Evolutionary conservation across 2,113 vertebrate genomes (phyloP), one percentile per base, ranked within the genome.

Genomic region (Eulacestoma nigropectus): DNA sequence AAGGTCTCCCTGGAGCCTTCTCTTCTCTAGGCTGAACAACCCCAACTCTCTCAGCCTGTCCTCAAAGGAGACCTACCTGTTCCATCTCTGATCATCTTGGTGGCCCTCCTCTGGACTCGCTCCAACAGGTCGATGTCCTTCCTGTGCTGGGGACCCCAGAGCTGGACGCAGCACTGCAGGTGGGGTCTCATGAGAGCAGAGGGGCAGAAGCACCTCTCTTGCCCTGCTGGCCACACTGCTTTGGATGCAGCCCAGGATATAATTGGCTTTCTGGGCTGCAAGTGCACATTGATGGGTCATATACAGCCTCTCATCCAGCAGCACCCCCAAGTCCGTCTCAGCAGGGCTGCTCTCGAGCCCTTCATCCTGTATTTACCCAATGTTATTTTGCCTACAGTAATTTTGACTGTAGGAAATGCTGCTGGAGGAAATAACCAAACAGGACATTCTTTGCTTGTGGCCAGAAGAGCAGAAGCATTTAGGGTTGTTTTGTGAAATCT

Each of bases 321-420:
- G 10, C 13, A 72, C 5, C 7, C n/a, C 8, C 13, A 20, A 4
- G 50, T 47, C 55, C 11, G 27, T 49, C n/a, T 13, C 10, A 10
- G 16, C 47, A 39, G 32, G 26, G 35, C 46, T 70, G 60, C 16
- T 75, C 16, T 60, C 32, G 41, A 6, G 69, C 44, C 35, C 21
- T 35, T 79, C 23, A n/a, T 25, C 17, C 29, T 1, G 0, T 63
- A 13, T 27, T 46, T 59, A 59, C 23, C 30, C 33, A 60, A 0
- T 52, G 11, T 62, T 68, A 65, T 3, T 60, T 81, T 56, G 35
- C 21, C 11, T 39, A 16, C 10, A 56, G 3, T 18, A 37, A 32
- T 49, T 64, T 44, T 73, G 37, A 23, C 44, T 53, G 33, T 22
- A 14, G 25, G 69, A 80, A 50, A 21, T 52, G 41, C 18, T 76